phyloP scores from a whole-genome alignment of 2,888 invertebrate genomes.

The Macropis europaea region DNA sequence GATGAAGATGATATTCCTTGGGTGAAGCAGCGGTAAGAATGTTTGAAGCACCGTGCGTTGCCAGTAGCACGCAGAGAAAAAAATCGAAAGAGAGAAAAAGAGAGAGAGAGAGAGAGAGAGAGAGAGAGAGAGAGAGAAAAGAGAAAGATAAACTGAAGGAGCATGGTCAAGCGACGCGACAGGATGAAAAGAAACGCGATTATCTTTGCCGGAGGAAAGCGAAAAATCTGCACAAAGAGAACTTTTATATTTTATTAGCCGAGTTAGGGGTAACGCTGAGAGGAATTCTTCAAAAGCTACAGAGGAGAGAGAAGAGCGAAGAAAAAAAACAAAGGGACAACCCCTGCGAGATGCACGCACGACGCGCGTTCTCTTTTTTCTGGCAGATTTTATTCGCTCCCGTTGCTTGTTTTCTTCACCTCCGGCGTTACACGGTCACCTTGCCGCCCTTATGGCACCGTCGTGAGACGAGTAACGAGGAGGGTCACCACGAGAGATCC shows the following conservation, averaged over 20 bases:
- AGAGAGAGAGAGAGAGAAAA: not conserved
- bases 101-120: constrained; percentile 1
- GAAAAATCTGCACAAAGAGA: constrained; percentile 1
- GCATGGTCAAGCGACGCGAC: not conserved
- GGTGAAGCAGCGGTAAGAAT: constrained; percentile 8
- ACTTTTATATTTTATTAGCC: constrained; percentile 19
- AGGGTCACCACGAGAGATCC: not conserved
- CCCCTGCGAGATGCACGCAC: not conserved
- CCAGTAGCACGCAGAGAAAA: not conserved
- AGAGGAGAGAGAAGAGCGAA: not conserved
- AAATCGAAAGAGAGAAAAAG: not conserved
- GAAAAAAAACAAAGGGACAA: not conserved
- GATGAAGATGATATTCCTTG: constrained; percentile 13
- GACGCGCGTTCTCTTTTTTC: not conserved
- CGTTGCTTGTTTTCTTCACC: not conserved
- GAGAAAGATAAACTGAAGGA: not conserved
- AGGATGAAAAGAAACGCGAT: constrained; percentile 21
- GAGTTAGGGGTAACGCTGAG: not conserved
- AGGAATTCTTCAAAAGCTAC: not conserved
- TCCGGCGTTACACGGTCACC: not conserved
- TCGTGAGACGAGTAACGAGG: not conserved
- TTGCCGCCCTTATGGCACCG: not conserved
- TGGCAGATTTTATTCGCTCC: not conserved
- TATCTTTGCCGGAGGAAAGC: not conserved
- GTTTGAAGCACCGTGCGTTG: constrained; percentile 7